A percentile compares a stretch with the other conserved stretches of the same genome.
These are phyloP conservation scores for Oncopodura yosiiana DNA, from an alignment of 1,140 invertebrate species.

Conservation along the genomic window DNA sequence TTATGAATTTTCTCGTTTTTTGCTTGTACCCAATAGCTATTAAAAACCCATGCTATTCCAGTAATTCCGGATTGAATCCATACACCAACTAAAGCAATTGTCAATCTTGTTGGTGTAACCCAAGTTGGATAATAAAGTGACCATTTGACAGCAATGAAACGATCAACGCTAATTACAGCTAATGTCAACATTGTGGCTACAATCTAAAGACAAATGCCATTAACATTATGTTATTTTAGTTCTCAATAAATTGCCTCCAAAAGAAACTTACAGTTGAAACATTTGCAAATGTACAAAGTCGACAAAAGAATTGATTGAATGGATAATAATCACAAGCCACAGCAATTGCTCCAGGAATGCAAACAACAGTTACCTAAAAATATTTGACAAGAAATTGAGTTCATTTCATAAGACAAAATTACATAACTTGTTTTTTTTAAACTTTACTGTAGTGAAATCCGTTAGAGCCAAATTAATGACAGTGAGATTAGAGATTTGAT, in stretches of 20 bases:
- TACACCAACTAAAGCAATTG: not conserved
- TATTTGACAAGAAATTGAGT: no score
- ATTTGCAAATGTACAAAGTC: not conserved
- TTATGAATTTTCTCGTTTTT: no score
- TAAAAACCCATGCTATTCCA: not conserved
- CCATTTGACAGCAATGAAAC: constrained; percentile 18
- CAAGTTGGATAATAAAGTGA: constrained; percentile 15
- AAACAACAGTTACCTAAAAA: not conserved
- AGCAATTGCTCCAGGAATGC: constrained; percentile 4
- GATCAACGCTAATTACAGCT: constrained; percentile 7
- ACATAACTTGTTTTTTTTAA: no score
- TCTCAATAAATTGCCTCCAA: no score
- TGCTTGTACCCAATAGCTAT: not conserved
- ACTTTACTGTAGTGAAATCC: constrained; percentile 8
- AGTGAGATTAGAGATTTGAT: constrained; percentile 16
- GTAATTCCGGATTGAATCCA: not conserved
- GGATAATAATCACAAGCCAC: constrained; percentile 1
- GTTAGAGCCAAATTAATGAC: constrained; percentile 17
- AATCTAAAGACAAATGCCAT: no score
- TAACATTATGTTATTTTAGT: no score
- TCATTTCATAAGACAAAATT: no score
- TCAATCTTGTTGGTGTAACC: constrained; percentile 9
- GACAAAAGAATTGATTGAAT: not conserved
- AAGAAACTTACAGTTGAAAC: no score
- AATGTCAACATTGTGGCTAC: constrained; percentile 3